A percentile compares a stretch with the other conserved stretches of the same genome.
phyloP scores from a whole-genome alignment of 2,888 invertebrate species.

The Malthinus flaveolus region DNA sequence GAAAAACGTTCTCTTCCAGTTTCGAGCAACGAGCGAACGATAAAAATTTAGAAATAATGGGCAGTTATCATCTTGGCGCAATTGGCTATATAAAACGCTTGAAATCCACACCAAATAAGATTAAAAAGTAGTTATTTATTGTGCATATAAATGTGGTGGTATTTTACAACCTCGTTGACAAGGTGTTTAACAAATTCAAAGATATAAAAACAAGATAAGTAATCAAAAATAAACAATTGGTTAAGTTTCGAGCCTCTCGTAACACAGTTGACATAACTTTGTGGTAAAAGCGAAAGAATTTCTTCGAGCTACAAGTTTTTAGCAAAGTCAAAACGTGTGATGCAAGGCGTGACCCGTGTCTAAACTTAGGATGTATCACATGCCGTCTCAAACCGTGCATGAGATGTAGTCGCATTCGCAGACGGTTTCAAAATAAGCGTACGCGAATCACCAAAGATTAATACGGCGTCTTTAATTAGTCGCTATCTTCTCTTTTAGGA shows the following conservation, averaged over 20 bases:
- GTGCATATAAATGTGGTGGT: no score
- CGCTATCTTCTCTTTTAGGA: not conserved
- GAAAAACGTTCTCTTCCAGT: no score
- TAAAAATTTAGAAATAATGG: no score
- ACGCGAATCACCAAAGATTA: constrained; percentile 8
- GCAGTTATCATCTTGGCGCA: no score
- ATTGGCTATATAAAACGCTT: no score
- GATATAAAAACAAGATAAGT: constrained; percentile 5
- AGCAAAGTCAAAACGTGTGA: constrained; percentile 22
- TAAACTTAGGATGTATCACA: constrained; percentile 30
- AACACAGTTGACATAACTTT: no score
- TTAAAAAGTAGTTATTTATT: no score
- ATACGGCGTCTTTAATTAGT: constrained; percentile 15
- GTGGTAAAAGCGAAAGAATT: no score
- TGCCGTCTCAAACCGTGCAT: constrained; percentile 27
- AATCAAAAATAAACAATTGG: not conserved
- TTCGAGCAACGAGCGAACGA: no score
- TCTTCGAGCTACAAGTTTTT: no score
- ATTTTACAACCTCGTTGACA: not conserved
- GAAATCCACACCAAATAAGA: no score
- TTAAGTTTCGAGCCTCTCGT: no score
- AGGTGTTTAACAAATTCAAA: constrained; percentile 3
- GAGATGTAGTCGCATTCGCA: constrained; percentile 31
- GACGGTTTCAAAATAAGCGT: constrained; percentile 30
- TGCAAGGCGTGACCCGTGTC: constrained; percentile 27